These are phyloP conservation scores for Brachyhypopomus gauderio DNA, from an alignment of 2,113 vertebrate species.

Conservation along the genomic window DNA sequence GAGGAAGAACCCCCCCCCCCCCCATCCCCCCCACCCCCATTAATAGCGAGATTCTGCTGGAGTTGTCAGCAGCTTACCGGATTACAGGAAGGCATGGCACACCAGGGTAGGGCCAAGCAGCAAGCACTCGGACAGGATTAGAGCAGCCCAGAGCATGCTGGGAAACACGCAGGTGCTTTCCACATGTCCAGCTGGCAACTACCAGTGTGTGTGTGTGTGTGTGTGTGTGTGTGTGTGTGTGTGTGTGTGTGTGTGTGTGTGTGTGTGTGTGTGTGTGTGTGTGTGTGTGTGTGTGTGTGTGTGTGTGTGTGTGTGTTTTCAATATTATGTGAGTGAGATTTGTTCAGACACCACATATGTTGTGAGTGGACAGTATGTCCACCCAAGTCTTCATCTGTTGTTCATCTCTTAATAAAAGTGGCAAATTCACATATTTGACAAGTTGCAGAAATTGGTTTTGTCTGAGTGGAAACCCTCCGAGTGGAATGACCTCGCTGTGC, in stretches of 20 bases:
- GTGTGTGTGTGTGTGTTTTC: background rate
- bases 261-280: background rate
- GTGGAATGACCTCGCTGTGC: background rate
- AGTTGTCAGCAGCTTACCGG: conserved; percentile 63
- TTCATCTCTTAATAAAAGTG: background rate
- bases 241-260: conserved; percentile 14
- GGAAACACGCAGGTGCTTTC: conserved; percentile 39
- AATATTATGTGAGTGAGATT: conserved; percentile 13
- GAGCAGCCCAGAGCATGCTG: conserved; percentile 49
- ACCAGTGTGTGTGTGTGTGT: background rate
- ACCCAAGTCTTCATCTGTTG: conserved; percentile 9
- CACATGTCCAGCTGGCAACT: conserved; percentile 18
- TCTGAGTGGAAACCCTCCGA: conserved; percentile 29
- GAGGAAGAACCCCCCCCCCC: background rate
- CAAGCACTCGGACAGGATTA: conserved; percentile 61
- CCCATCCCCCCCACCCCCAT: conserved; percentile 50
- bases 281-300: conserved; percentile 16
- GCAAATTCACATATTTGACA: conserved; percentile 12
- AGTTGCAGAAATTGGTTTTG: conserved; percentile 5
- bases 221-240: conserved; percentile 6
- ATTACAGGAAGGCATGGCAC: conserved; percentile 55
- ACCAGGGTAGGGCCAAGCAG: conserved; percentile 35
- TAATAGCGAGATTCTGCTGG: conserved; percentile 55
- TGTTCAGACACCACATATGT: conserved; percentile 22
- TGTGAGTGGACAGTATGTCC: background rate